Percentiles rank a stretch among this genome's conserved stretches.
Evolutionary conservation across 2,113 vertebrate genomes (phyloP).

Genomic region (Nesogale talazaci): DNA sequence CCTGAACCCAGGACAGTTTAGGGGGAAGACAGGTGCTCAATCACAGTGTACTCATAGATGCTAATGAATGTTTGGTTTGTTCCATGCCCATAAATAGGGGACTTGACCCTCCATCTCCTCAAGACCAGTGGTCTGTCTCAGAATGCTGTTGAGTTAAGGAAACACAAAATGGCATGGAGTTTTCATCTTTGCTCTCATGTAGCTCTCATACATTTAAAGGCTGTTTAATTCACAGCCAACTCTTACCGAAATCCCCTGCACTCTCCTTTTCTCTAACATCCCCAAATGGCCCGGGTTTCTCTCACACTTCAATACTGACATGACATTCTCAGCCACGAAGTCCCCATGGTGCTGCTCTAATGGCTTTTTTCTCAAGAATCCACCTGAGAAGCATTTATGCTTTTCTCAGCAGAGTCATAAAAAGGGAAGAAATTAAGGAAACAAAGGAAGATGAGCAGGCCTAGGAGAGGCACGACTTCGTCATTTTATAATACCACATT

Average conservation of each 20-base stretch:
- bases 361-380: constrained; percentile 58
- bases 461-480: neutral
- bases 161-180: neutral
- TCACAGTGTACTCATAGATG: neutral
- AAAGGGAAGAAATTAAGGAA: neutral
- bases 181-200: neutral
- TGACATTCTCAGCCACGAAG: neutral
- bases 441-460: neutral
- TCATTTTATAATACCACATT: constrained; percentile 3
- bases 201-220: constrained; percentile 27
- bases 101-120: neutral
- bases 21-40: neutral
- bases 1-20: neutral
- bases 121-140: neutral
- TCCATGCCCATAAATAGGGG: neutral
- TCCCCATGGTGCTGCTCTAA: constrained; percentile 8
- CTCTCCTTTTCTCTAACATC: neutral
- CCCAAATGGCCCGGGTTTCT: neutral
- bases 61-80: neutral
- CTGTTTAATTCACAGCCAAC: neutral
- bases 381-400: constrained; percentile 27
- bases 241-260: neutral
- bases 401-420: constrained; percentile 28
- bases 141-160: neutral
- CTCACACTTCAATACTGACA: neutral